phyloP scores from a whole-genome alignment of 1,140 invertebrate genomes.

The Portunus trituberculatus region DNA sequence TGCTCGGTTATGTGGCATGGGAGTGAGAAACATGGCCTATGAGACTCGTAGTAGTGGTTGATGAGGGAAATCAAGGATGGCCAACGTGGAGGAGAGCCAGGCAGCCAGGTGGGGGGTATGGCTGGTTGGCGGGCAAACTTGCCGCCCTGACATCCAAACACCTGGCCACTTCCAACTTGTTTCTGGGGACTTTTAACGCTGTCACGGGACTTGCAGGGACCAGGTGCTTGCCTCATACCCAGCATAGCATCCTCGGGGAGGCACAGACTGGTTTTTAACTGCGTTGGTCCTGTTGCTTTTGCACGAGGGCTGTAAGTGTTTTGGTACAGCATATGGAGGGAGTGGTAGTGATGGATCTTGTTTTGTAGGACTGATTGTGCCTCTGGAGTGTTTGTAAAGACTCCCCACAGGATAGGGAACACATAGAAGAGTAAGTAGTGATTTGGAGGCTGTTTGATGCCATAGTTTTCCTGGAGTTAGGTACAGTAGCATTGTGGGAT shows the following conservation, averaged over 20 bases:
- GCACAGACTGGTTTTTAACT: not conserved
- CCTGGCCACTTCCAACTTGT: not conserved
- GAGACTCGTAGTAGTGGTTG: not conserved
- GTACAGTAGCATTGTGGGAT: not conserved
- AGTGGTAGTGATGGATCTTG: not conserved
- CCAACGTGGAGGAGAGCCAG: conserved; percentile 24
- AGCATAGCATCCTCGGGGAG: not conserved
- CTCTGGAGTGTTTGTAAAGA: not conserved
- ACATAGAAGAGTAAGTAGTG: too few relatives aligned
- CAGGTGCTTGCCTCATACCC: not conserved
- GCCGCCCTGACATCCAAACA: conserved; percentile 37
- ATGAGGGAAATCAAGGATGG: not conserved
- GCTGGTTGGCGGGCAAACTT: conserved; percentile 71
- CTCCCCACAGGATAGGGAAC: too few relatives aligned
- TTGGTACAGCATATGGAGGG: not conserved
- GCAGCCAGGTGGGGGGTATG: conserved; percentile 49
- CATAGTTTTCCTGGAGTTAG: not conserved
- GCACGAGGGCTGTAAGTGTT: not conserved
- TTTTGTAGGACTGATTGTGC: not conserved
- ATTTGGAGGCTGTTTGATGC: too few relatives aligned
- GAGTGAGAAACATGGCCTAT: not conserved
- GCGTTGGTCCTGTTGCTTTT: not conserved
- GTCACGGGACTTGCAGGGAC: not conserved
- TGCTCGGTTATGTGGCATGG: not conserved
- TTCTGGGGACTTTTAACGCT: conserved; percentile 26